Conservation (phyloP, 2,888 invertebrate genomes). For the Pelosia muscerda region DNA sequence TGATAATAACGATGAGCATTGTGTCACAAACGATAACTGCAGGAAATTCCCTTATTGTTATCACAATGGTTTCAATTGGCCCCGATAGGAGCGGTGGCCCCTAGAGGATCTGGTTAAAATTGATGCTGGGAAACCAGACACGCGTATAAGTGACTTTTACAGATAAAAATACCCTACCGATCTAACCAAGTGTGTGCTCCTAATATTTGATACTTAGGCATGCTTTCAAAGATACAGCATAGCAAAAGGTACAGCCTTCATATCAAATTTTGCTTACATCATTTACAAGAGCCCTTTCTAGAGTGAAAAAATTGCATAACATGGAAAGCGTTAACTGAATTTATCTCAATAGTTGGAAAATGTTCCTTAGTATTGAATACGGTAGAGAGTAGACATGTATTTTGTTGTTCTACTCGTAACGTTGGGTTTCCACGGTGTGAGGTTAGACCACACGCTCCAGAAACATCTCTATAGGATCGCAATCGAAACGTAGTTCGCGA, state of each 20-base stretch:
- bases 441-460: no score
- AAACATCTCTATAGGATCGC: no score
- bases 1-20: no score
- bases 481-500: no score
- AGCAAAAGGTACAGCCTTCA: not conserved
- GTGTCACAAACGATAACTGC: not conserved
- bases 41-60: not conserved
- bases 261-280: not conserved
- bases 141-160: no score
- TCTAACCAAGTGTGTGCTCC: not conserved
- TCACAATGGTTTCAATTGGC: not conserved
- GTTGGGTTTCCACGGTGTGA: no score
- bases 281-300: conserved; percentile 33
- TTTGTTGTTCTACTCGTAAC: not conserved
- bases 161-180: not conserved
- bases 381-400: conserved; percentile 14
- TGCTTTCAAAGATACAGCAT: not conserved
- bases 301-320: conserved; percentile 49
- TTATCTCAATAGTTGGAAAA: conserved; percentile 23
- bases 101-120: not conserved
- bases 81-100: not conserved
- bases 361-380: conserved; percentile 25
- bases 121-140: not conserved
- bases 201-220: not conserved
- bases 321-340: conserved; percentile 45